These are phyloP conservation scores for Porites lobata DNA, from an alignment of 92 coral and sea anemone species.

Conservation along the genomic window DNA sequence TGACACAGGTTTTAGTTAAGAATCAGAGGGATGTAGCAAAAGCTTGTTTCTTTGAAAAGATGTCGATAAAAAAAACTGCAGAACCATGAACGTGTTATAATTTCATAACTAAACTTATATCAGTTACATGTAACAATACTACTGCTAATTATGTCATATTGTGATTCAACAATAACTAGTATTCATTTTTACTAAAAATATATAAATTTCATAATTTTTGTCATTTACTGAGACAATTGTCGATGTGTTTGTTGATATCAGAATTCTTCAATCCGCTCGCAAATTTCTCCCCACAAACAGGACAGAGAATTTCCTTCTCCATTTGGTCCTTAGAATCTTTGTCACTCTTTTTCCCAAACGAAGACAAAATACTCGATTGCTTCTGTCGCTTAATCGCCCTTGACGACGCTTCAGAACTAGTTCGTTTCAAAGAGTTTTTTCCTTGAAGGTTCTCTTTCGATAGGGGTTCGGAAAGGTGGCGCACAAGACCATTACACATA, in stretches of 20 bases:
- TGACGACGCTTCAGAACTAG: slow-evolving; percentile 30
- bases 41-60: no score
- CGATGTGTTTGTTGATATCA: slow-evolving; percentile 88
- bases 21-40: no score
- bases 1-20: no score
- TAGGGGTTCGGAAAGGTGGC: slow-evolving; percentile 8
- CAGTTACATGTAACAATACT: no score
- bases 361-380: slow-evolving; percentile 75
- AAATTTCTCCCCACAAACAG: slow-evolving; percentile 85
- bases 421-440: slow-evolving; percentile 67
- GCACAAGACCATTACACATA: slow-evolving; percentile 1
- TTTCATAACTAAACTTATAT: no score
- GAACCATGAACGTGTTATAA: no score
- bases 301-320: slow-evolving; percentile 73
- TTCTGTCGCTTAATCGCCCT: slow-evolving; percentile 67
- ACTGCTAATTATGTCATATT: no score
- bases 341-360: slow-evolving; percentile 58
- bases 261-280: slow-evolving; percentile 75
- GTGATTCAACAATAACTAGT: no score
- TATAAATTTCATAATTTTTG: no score
- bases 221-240: slow-evolving; percentile 81
- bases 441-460: slow-evolving; percentile 31
- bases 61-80: no score
- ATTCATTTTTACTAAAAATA: no score
- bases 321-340: slow-evolving; percentile 25